These are phyloP conservation scores for Aegypius monachus DNA, from an alignment of 2,113 vertebrate species.

Conservation along the genomic window DNA sequence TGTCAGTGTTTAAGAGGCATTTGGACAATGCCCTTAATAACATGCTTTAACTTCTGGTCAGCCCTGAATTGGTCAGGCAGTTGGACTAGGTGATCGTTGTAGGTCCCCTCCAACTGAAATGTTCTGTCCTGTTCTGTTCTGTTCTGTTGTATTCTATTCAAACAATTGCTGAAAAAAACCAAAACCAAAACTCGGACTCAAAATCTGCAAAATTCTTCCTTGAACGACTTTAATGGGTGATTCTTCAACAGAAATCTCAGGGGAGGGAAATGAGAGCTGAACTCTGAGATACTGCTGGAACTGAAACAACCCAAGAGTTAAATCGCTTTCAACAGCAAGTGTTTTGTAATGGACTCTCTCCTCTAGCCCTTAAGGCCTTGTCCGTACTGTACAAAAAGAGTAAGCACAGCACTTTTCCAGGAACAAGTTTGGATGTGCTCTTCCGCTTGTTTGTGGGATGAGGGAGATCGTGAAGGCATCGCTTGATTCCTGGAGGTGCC, in stretches of 20 bases:
- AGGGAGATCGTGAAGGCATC: not conserved
- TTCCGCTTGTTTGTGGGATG: not conserved
- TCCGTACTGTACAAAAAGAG: not conserved
- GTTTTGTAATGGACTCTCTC: not conserved
- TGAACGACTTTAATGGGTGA: not conserved
- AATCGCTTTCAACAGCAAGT: not conserved
- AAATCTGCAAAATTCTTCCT: not conserved
- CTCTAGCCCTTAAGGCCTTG: not conserved
- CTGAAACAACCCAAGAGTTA: not conserved
- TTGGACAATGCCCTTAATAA: not conserved
- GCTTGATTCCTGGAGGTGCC: not conserved
- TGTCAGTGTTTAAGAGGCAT: not conserved
- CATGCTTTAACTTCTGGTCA: not conserved
- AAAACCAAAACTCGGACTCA: not conserved
- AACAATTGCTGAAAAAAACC: not conserved
- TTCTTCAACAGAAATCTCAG: not conserved
- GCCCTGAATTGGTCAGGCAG: not conserved
- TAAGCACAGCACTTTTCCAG: not conserved
- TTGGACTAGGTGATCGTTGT: not conserved
- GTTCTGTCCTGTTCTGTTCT: not conserved
- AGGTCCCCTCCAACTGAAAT: not conserved
- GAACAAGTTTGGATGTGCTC: not conserved
- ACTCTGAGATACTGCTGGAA: not conserved
- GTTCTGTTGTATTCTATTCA: not conserved
- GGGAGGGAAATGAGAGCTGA: not conserved